Conservation (phyloP, 2,888 invertebrate species). For the Cordilura impudica region DNA sequence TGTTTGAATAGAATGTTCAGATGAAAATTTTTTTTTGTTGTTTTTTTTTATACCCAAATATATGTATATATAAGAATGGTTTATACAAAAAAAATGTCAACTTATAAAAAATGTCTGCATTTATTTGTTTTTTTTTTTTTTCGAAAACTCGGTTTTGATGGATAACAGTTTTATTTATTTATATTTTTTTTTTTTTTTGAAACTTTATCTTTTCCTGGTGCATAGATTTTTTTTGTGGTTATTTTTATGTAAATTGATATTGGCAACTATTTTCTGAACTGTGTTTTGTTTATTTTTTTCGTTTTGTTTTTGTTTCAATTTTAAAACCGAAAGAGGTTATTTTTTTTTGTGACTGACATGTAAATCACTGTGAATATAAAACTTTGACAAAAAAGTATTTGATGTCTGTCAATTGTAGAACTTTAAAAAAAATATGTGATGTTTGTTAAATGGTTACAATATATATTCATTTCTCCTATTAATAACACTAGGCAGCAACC, state of each 20-base stretch:
- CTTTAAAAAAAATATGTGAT: no score
- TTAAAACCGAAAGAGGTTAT: conserved; percentile 17
- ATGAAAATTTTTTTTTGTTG: not conserved
- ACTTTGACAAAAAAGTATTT: conserved; percentile 18
- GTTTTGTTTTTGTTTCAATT: conserved; percentile 1
- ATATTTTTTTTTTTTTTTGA: not conserved
- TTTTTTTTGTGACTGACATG: conserved; percentile 39
- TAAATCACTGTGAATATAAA: conserved; percentile 39
- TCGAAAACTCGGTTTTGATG: conserved; percentile 32
- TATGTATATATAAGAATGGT: not conserved
- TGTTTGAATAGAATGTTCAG: conserved; percentile 12
- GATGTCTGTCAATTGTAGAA: not conserved
- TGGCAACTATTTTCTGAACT: conserved; percentile 36
- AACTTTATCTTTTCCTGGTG: not conserved
- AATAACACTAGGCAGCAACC: no score
- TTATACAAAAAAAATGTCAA: not conserved
- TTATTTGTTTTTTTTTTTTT: not conserved
- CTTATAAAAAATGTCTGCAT: not conserved
- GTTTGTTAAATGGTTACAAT: no score
- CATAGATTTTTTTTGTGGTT: not conserved
- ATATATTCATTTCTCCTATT: no score
- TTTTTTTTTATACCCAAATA: not conserved
- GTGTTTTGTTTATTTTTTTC: conserved; percentile 5
- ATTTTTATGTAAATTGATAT: conserved; percentile 51
- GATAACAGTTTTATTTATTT: conserved; percentile 1